phyloP scores from a whole-genome alignment of 2,888 invertebrate genomes.

The Sphaeridia pumilis region DNA sequence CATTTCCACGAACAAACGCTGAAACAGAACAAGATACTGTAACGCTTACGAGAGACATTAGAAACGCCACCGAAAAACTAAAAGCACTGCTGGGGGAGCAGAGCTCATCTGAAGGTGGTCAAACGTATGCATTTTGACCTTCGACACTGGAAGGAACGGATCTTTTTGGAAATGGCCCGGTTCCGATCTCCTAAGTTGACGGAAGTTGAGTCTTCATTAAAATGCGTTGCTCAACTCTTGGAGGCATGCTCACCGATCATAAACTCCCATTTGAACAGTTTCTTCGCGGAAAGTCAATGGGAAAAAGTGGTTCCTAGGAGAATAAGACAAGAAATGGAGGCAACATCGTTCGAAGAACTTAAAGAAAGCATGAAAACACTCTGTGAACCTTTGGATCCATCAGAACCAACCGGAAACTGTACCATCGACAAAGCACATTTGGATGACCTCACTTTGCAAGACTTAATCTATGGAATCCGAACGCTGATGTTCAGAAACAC shows the following conservation, averaged over 20 bases:
- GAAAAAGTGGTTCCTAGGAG: constrained; percentile 45
- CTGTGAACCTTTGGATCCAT: not conserved
- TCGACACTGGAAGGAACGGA: too few relatives aligned
- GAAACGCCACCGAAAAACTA: constrained; percentile 54
- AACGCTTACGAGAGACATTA: constrained; percentile 50
- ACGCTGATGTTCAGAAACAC: not conserved
- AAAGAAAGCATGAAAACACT: not conserved
- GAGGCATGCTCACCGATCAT: constrained; percentile 50
- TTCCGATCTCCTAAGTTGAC: constrained; percentile 33
- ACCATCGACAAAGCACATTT: too few relatives aligned
- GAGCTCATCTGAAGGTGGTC: constrained; percentile 20
- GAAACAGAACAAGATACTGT: constrained; percentile 56
- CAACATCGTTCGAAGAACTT: constrained; percentile 16
- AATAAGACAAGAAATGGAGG: constrained; percentile 46
- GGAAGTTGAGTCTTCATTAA: constrained; percentile 40
- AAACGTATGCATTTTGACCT: constrained; percentile 27
- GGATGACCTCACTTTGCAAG: not conserved
- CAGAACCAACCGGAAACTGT: too few relatives aligned
- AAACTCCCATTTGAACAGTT: constrained; percentile 68
- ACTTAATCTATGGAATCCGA: not conserved
- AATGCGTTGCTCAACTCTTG: constrained; percentile 42
- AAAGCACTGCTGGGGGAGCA: constrained; percentile 30
- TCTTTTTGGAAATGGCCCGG: too few relatives aligned
- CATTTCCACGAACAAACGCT: constrained; percentile 55
- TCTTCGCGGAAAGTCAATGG: constrained; percentile 57